Conservation (phyloP, 2,888 invertebrate genomes). For the Listrodromus nycthemerus region DNA sequence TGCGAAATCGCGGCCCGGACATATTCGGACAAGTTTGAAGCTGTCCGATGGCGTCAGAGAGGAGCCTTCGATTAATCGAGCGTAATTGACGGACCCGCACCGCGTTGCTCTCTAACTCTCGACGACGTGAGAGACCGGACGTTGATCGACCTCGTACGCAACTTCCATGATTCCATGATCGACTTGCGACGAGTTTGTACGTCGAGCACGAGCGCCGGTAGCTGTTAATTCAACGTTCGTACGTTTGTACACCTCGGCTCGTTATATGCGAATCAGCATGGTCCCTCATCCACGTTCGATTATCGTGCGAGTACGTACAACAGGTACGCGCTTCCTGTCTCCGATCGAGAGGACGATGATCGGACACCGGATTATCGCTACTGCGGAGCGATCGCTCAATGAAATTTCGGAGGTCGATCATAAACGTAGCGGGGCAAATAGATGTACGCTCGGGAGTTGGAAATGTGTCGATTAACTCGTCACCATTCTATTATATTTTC, state of each 20-base stretch:
- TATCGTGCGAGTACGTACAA: slow-evolving; percentile 5
- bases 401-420: slow-evolving; percentile 4
- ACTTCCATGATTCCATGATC: slow-evolving; percentile 48
- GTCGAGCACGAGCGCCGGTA: slow-evolving; percentile 36
- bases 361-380: slow-evolving; percentile 8
- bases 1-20: neutral
- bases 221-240: slow-evolving; percentile 18
- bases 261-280: slow-evolving; percentile 49
- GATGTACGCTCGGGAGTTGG: too few relatives aligned
- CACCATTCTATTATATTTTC: slow-evolving; percentile 13
- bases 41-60: neutral
- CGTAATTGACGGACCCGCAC: slow-evolving; percentile 57
- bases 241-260: slow-evolving; percentile 5
- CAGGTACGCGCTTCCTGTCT: slow-evolving; percentile 30
- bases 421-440: too few relatives aligned
- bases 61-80: slow-evolving; percentile 62
- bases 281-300: slow-evolving; percentile 22
- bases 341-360: slow-evolving; percentile 7
- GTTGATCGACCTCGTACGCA: slow-evolving; percentile 52
- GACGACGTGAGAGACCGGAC: slow-evolving; percentile 39
- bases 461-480: too few relatives aligned
- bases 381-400: slow-evolving; percentile 18
- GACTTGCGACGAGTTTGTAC: slow-evolving; percentile 50
- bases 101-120: neutral
- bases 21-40: slow-evolving; percentile 12